These are phyloP conservation scores for Chesias legatella DNA, from an alignment of 2,888 invertebrate species.

Conservation along the genomic window DNA sequence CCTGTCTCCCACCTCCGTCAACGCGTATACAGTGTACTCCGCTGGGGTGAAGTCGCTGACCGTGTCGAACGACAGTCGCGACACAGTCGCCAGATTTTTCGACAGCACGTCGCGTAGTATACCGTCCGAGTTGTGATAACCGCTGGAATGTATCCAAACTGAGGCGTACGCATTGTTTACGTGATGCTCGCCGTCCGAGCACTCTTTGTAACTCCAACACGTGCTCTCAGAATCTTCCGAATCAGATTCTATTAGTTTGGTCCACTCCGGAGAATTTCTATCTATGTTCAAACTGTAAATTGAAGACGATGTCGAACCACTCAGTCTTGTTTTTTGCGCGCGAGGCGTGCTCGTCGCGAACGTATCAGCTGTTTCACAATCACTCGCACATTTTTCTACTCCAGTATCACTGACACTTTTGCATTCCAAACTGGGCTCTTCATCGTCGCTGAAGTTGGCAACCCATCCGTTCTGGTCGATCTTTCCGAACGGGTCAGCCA, in stretches of 20 bases:
- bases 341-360: constrained; percentile 61
- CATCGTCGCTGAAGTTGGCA: constrained; percentile 16
- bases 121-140: constrained; percentile 70
- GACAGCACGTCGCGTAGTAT: constrained; percentile 58
- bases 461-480: constrained; percentile 23
- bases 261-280: constrained; percentile 30
- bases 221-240: constrained; percentile 67
- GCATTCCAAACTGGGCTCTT: constrained; percentile 13
- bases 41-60: constrained; percentile 59
- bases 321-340: constrained; percentile 43
- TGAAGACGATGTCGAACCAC: constrained; percentile 40
- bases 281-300: constrained; percentile 43
- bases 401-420: constrained; percentile 18
- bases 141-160: constrained; percentile 69
- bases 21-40: constrained; percentile 61
- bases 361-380: constrained; percentile 55
- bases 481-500: constrained; percentile 34
- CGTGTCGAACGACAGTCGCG: constrained; percentile 65
- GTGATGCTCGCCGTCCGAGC: constrained; percentile 50
- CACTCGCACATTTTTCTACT: constrained; percentile 36
- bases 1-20: constrained; percentile 74
- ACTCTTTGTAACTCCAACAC: constrained; percentile 74
- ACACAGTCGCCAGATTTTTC: constrained; percentile 60
- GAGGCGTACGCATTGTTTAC: constrained; percentile 57
- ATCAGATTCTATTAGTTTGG: constrained; percentile 46